Evolutionary conservation across 1,140 invertebrate species (phyloP).

Genomic region (Lepidurus packardi): DNA sequence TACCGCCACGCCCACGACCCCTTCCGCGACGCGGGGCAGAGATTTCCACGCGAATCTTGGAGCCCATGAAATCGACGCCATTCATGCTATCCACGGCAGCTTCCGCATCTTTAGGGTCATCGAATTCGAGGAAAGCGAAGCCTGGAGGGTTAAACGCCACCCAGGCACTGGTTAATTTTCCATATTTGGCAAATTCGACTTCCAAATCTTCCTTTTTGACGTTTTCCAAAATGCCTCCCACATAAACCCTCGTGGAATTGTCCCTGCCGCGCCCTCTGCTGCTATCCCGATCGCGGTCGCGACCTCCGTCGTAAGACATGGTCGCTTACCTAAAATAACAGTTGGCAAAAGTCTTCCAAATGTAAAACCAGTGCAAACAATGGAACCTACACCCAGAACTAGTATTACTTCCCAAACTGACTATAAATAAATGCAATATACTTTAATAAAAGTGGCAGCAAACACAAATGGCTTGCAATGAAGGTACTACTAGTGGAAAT

Average conservation of each 20-base stretch:
- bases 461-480: too few relatives aligned
- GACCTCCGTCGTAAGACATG: slow-evolving; percentile 14
- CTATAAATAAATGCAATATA: background rate
- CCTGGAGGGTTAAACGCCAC: slow-evolving; percentile 89
- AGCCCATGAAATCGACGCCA: slow-evolving; percentile 33
- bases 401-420: too few relatives aligned
- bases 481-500: too few relatives aligned
- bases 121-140: slow-evolving; percentile 82
- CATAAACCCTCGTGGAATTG: slow-evolving; percentile 65
- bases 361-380: too few relatives aligned
- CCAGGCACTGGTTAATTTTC: slow-evolving; percentile 92
- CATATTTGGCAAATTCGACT: slow-evolving; percentile 88
- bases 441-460: background rate
- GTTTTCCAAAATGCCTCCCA: slow-evolving; percentile 88
- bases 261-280: slow-evolving; percentile 19
- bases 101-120: slow-evolving; percentile 47
- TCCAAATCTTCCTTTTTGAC: slow-evolving; percentile 88
- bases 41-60: slow-evolving; percentile 35
- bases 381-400: too few relatives aligned
- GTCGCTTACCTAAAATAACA: background rate
- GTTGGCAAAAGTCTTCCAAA: background rate
- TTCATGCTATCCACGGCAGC: slow-evolving; percentile 33
- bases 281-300: slow-evolving; percentile 7
- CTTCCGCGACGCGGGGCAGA: slow-evolving; percentile 35
- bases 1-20: slow-evolving; percentile 35